Conservation (phyloP, 2,113 vertebrate species). For the Apodemus speciosus region DNA sequence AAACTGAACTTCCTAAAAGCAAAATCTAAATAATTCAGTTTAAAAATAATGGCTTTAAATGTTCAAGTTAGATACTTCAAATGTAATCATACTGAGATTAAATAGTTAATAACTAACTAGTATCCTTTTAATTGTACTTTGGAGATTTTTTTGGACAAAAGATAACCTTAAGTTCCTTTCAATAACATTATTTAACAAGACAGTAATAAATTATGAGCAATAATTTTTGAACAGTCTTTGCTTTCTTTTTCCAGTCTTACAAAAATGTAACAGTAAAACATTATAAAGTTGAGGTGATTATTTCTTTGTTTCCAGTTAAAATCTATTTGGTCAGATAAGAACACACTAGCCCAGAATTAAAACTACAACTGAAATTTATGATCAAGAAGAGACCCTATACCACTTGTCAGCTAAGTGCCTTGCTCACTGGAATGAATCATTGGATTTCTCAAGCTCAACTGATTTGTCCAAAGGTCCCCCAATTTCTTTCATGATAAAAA, state of each 20-base stretch:
- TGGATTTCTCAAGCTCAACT: conserved; percentile 69
- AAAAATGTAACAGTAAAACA: conserved; percentile 33
- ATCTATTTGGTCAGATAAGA: conserved; percentile 63
- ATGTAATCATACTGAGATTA: conserved; percentile 16
- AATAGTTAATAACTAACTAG: not conserved
- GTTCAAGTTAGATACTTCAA: conserved; percentile 18
- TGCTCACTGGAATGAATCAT: conserved; percentile 71
- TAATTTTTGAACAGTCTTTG: conserved; percentile 48
- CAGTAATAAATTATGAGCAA: not conserved
- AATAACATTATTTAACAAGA: conserved; percentile 30
- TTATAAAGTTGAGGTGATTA: conserved; percentile 53
- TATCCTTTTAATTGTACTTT: conserved; percentile 43
- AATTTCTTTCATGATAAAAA: conserved; percentile 58
- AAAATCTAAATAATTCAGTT: conserved; percentile 38
- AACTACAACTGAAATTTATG: conserved; percentile 52
- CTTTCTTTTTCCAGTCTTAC: not conserved
- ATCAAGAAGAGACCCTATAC: conserved; percentile 54
- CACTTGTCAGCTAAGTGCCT: conserved; percentile 61
- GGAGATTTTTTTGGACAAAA: conserved; percentile 57
- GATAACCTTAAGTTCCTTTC: not conserved
- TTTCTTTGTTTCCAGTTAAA: conserved; percentile 70
- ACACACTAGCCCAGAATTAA: conserved; percentile 49
- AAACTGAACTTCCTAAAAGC: conserved; percentile 38
- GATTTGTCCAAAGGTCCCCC: conserved; percentile 50
- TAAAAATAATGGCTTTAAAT: conserved; percentile 23